These are phyloP conservation scores for Acanthopagrus latus DNA, from an alignment of 2,797 vertebrate species.

Conservation along the genomic window DNA sequence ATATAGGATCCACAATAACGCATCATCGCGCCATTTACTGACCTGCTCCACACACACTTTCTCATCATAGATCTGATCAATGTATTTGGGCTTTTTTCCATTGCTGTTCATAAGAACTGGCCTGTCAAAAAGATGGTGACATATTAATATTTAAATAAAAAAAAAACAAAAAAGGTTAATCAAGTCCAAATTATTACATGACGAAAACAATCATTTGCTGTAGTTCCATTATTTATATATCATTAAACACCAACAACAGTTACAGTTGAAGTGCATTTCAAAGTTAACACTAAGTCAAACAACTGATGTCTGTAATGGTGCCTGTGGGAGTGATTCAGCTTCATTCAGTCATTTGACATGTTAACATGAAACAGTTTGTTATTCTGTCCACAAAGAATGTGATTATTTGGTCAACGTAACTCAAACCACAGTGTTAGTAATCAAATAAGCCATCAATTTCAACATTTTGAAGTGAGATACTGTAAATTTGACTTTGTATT, in stretches of 20 bases:
- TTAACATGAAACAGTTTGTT: neutral
- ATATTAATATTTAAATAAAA: neutral
- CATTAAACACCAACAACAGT: too few relatives aligned
- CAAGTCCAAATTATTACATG: too few relatives aligned
- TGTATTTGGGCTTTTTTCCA: constrained; percentile 93
- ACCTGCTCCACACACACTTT: constrained; percentile 77
- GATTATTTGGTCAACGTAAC: neutral
- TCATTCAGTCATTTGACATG: neutral
- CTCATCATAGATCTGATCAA: constrained; percentile 93
- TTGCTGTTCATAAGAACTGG: constrained; percentile 93
- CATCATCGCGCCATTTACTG: constrained; percentile 7
- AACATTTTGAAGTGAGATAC: too few relatives aligned
- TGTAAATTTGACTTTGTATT: neutral
- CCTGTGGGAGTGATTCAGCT: too few relatives aligned
- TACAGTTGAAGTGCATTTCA: too few relatives aligned
- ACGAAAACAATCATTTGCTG: neutral
- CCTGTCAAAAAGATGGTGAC: constrained; percentile 68
- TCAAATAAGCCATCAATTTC: too few relatives aligned
- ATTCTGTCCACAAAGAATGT: neutral
- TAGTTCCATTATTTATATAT: neutral
- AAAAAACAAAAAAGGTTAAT: neutral
- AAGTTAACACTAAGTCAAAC: too few relatives aligned
- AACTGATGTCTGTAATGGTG: too few relatives aligned
- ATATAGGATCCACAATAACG: too few relatives aligned
- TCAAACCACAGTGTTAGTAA: neutral